phyloP scores from a whole-genome alignment of 1,140 invertebrate species.

The Drosophila lacteicornis region DNA sequence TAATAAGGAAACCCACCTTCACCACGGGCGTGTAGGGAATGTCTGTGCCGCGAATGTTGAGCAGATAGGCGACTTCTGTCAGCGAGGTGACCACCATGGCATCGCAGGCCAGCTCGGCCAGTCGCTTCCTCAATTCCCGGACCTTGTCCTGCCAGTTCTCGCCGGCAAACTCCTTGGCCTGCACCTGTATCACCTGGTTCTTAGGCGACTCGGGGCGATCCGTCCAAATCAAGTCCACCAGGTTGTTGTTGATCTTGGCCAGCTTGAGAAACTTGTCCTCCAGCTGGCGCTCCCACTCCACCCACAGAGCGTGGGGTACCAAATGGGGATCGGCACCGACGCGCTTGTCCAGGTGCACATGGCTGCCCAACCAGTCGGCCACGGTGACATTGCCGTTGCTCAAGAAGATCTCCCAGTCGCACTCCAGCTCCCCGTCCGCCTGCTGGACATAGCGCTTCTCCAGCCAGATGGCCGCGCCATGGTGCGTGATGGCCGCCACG shows the following conservation, averaged over 20 bases:
- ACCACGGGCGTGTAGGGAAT: slow-evolving; percentile 95
- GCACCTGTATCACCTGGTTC: slow-evolving; percentile 86
- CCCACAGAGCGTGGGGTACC: slow-evolving; percentile 88
- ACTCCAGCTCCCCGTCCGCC: slow-evolving; percentile 91
- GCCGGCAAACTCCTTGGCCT: slow-evolving; percentile 84
- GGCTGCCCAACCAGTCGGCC: slow-evolving; percentile 88
- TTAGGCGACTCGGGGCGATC: slow-evolving; percentile 85
- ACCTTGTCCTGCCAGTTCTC: slow-evolving; percentile 91
- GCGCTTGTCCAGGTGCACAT: slow-evolving; percentile 88
- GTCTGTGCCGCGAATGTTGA: slow-evolving; percentile 97
- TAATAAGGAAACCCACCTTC: slow-evolving; percentile 34
- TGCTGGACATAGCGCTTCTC: slow-evolving; percentile 93
- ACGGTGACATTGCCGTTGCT: slow-evolving; percentile 87
- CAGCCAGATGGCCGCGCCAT: slow-evolving; percentile 94
- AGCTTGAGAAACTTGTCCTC: slow-evolving; percentile 86
- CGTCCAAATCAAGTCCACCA: slow-evolving; percentile 94
- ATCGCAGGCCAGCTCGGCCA: slow-evolving; percentile 89
- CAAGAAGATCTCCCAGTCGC: slow-evolving; percentile 93
- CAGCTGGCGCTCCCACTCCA: slow-evolving; percentile 87
- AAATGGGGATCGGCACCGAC: slow-evolving; percentile 94
- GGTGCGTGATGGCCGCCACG: slow-evolving; percentile 90
- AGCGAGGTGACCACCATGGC: slow-evolving; percentile 94
- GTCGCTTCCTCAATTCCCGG: slow-evolving; percentile 87
- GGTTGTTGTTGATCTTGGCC: slow-evolving; percentile 89
- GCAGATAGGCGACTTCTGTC: slow-evolving; percentile 97